phyloP scores from a whole-genome alignment of 2,113 vertebrate species.

The Eclectus roratus region DNA sequence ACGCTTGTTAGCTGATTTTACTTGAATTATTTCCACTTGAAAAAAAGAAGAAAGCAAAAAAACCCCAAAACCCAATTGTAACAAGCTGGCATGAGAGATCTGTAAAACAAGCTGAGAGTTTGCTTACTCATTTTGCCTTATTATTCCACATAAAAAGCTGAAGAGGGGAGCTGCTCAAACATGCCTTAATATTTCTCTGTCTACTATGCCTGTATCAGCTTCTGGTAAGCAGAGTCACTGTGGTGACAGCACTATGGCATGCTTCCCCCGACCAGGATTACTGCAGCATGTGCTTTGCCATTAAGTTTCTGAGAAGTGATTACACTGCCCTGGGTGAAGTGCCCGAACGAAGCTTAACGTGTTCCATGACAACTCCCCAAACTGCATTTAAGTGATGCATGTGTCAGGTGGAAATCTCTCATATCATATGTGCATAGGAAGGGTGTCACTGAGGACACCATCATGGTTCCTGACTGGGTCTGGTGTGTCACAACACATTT shows the following conservation, averaged over 20 bases:
- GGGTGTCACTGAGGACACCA: background rate
- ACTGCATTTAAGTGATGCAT: background rate
- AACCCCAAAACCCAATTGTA: rapidly evolving
- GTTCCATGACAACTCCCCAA: background rate
- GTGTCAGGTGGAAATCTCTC: background rate
- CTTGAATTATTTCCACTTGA: background rate
- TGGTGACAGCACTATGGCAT: rapidly evolving
- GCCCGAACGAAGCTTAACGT: background rate
- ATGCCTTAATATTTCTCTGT: background rate
- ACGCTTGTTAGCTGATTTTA: background rate
- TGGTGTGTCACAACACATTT: background rate
- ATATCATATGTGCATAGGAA: background rate
- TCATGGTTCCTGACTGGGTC: background rate
- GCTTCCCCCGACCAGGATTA: background rate
- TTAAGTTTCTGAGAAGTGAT: background rate
- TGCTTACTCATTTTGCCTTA: background rate
- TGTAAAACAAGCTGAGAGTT: background rate
- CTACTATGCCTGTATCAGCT: background rate
- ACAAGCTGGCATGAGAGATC: background rate
- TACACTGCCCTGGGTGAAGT: background rate
- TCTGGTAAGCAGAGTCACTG: background rate
- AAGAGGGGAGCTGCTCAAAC: background rate
- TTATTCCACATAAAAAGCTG: background rate
- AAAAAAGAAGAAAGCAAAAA: background rate
- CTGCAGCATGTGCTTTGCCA: background rate